phyloP scores from a whole-genome alignment of 2,797 vertebrate genomes.

The Hippocampus kuda region DNA sequence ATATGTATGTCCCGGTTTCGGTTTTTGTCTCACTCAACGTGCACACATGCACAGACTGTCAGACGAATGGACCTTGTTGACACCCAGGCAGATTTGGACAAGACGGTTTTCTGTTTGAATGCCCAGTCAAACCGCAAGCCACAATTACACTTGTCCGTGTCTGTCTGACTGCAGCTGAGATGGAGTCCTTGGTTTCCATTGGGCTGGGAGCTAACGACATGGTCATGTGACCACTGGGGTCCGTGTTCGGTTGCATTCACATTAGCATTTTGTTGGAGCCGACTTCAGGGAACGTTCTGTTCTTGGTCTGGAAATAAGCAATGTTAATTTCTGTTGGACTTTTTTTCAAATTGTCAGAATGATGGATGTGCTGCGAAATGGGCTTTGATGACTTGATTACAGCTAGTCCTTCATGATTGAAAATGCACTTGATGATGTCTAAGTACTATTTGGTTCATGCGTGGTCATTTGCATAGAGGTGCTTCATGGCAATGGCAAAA shows the following conservation, averaged over 20 bases:
- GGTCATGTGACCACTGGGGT: slow-evolving; percentile 19
- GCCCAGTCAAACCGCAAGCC: slow-evolving; percentile 56
- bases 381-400: neutral
- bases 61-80: slow-evolving; percentile 53
- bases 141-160: slow-evolving; percentile 64
- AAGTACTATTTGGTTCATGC: neutral
- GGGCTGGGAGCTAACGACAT: slow-evolving; percentile 9
- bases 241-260: neutral
- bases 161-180: slow-evolving; percentile 46
- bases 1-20: slow-evolving; percentile 17
- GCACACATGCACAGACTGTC: slow-evolving; percentile 11
- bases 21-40: slow-evolving; percentile 7
- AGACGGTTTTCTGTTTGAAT: slow-evolving; percentile 59
- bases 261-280: neutral
- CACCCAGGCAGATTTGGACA: slow-evolving; percentile 56
- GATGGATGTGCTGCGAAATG: neutral
- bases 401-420: no score
- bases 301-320: no score
- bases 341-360: neutral
- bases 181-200: slow-evolving; percentile 17
- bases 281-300: neutral
- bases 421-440: neutral
- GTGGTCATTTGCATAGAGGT: neutral
- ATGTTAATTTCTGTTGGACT: neutral
- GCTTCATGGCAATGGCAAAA: neutral